phyloP scores from a whole-genome alignment of 2,797 vertebrate genomes.

The Steatocranus sp. region DNA sequence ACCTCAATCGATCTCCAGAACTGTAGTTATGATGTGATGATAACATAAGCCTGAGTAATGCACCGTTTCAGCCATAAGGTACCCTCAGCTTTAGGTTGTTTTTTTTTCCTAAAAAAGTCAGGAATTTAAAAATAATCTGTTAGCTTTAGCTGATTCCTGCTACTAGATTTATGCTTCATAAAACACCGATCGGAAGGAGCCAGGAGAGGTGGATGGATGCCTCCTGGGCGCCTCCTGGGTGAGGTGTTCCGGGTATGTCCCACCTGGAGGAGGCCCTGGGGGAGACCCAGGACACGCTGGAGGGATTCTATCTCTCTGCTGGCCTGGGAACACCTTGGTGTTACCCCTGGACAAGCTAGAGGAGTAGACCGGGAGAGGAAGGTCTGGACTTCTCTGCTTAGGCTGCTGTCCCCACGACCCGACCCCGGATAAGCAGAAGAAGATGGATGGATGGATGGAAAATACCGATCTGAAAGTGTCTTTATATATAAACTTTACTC shows the following conservation, averaged over 20 bases:
- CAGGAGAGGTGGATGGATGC: background rate
- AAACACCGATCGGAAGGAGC: background rate
- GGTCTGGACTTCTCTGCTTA: background rate
- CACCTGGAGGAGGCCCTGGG: rapidly evolving
- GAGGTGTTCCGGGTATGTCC: rapidly evolving
- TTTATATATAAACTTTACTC: background rate
- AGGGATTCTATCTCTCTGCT: background rate
- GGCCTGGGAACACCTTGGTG: background rate
- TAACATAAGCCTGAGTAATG: background rate
- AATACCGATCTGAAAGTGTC: background rate
- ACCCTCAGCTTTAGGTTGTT: rapidly evolving
- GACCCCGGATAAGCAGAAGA: background rate
- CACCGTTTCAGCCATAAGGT: background rate
- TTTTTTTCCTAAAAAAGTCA: background rate
- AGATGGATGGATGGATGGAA: background rate
- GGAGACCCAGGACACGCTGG: background rate
- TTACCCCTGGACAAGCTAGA: background rate
- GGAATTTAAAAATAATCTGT: rapidly evolving
- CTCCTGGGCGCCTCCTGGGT: background rate
- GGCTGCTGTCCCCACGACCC: background rate
- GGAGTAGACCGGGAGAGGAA: background rate
- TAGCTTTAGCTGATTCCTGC: background rate
- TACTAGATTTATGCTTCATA: background rate
- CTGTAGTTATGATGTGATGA: background rate
- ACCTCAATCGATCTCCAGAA: background rate